phyloP scores from a whole-genome alignment of 2,888 invertebrate species.

The Drosophila falleni region DNA sequence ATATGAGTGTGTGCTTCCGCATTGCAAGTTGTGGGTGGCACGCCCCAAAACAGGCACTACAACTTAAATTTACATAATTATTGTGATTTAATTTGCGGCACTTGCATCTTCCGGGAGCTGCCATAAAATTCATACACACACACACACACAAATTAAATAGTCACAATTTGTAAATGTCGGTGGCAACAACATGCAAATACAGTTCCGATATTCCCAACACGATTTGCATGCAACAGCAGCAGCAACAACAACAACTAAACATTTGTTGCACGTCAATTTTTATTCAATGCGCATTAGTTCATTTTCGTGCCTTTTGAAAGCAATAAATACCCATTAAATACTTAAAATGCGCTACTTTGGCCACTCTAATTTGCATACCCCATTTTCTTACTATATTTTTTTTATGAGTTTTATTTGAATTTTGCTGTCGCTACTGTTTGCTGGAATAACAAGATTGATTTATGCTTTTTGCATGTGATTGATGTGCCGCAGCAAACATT shows the following conservation, averaged over 20 bases:
- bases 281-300: constrained; percentile 69
- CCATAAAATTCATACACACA: constrained; percentile 8
- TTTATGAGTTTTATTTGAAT: constrained; percentile 9
- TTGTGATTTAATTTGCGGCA: constrained; percentile 72
- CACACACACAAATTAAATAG: constrained; percentile 49
- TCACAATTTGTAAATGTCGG: constrained; percentile 60
- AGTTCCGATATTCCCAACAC: constrained; percentile 51
- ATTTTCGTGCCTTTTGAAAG: constrained; percentile 58
- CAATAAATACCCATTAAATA: constrained; percentile 23
- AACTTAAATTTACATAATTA: constrained; percentile 74
- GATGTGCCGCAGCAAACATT: constrained; percentile 57
- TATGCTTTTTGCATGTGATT: constrained; percentile 62
- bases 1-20: constrained; percentile 50
- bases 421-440: constrained; percentile 30
- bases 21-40: constrained; percentile 67
- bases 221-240: constrained; percentile 18
- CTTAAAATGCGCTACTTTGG: constrained; percentile 24
- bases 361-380: constrained; percentile 47
- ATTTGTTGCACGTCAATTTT: constrained; percentile 65
- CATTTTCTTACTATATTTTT: constrained; percentile 18
- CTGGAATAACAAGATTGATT: constrained; percentile 56
- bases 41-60: constrained; percentile 44
- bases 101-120: constrained; percentile 48
- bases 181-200: constrained; percentile 44
- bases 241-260: constrained; percentile 18